Percentiles rank a stretch among this genome's conserved stretches.
Conservation (phyloP, 2,113 vertebrate genomes). For the Callipepla californica region DNA sequence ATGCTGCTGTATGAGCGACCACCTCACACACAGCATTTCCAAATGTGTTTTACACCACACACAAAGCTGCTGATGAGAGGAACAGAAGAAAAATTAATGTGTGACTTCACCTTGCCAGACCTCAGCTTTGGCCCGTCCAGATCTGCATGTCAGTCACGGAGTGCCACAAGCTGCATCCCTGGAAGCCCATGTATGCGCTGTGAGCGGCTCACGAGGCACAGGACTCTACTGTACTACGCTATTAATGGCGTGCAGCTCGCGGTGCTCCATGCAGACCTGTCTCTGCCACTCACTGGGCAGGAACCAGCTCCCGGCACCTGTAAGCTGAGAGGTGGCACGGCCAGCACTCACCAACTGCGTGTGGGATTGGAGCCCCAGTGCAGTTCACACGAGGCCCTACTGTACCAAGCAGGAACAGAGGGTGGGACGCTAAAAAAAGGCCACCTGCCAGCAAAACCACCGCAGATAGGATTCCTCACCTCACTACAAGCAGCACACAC, state of each 20-base stretch:
- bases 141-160: background rate
- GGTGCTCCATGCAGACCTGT: conserved; percentile 1
- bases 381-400: background rate
- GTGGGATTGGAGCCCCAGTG: background rate
- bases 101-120: background rate
- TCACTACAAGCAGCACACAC: background rate
- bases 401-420: rapidly evolving
- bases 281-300: conserved; percentile 47
- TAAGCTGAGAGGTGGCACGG: rapidly evolving
- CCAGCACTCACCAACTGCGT: background rate
- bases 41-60: background rate
- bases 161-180: background rate
- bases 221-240: conserved; percentile 37
- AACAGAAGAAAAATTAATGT: background rate
- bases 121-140: background rate
- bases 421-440: rapidly evolving
- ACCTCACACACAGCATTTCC: rapidly evolving
- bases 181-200: conserved; percentile 27
- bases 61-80: background rate
- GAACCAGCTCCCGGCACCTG: background rate
- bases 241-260: conserved; percentile 13
- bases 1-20: background rate
- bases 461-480: background rate
- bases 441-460: background rate
- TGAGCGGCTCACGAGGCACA: background rate